A percentile compares a stretch with the other conserved stretches of the same genome.
Conservation (phyloP, 2,888 invertebrate species). For the Nezara viridula region DNA sequence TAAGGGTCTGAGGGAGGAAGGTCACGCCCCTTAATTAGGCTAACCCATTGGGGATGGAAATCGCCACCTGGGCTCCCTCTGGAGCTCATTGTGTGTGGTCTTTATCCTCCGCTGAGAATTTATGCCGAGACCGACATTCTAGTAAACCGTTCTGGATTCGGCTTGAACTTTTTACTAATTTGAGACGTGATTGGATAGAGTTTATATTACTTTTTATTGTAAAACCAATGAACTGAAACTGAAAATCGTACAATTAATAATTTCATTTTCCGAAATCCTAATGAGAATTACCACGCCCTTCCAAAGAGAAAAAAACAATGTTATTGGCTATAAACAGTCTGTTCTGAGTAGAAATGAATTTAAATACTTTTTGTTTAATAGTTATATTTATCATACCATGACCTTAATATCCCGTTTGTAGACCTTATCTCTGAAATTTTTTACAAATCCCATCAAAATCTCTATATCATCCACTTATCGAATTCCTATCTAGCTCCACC, state of each 20-base stretch:
- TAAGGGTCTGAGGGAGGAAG: neutral
- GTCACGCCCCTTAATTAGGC: neutral
- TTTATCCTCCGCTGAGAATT: neutral
- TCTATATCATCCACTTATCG: too few relatives aligned
- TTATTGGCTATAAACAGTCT: too few relatives aligned
- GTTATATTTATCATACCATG: too few relatives aligned
- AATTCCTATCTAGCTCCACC: too few relatives aligned
- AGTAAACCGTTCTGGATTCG: neutral
- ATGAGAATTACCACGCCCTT: too few relatives aligned
- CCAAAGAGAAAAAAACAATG: too few relatives aligned
- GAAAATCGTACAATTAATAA: neutral
- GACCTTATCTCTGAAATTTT: too few relatives aligned
- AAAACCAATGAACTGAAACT: neutral
- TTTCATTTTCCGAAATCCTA: too few relatives aligned
- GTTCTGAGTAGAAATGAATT: too few relatives aligned
- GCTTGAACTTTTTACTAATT: neutral
- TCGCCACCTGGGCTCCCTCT: neutral
- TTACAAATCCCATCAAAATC: too few relatives aligned
- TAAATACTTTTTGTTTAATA: too few relatives aligned
- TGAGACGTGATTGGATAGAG: neutral
- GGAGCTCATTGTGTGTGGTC: neutral
- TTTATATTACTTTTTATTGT: neutral
- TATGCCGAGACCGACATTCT: neutral
- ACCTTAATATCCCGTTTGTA: too few relatives aligned
- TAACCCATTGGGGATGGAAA: conserved; percentile 1